A percentile compares a stretch with the other conserved stretches of the same genome.
These are phyloP conservation scores for Erynnis tages DNA, from an alignment of 2,888 invertebrate genomes.

Conservation along the genomic window DNA sequence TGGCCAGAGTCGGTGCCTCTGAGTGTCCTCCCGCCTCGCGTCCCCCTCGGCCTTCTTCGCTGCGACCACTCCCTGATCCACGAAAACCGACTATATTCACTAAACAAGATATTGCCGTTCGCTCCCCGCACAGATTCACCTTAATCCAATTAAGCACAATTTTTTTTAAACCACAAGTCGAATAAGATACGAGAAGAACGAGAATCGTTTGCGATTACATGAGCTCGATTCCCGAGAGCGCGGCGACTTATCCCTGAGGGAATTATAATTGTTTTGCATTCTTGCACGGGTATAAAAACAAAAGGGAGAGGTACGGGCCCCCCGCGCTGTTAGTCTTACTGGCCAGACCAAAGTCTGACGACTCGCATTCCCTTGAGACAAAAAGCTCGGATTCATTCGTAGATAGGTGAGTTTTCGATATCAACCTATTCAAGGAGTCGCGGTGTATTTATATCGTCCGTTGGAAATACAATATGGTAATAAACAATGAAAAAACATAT, in stretches of 20 bases:
- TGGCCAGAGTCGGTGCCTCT: constrained; percentile 69
- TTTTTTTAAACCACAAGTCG: constrained; percentile 64
- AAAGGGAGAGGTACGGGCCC: constrained; percentile 69
- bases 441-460: neutral
- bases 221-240: constrained; percentile 64
- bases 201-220: constrained; percentile 65
- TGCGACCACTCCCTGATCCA: constrained; percentile 51
- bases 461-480: constrained; percentile 18
- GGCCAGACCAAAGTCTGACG: constrained; percentile 77
- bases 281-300: constrained; percentile 79
- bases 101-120: constrained; percentile 34
- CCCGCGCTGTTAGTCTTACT: constrained; percentile 65
- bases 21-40: constrained; percentile 51
- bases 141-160: constrained; percentile 61
- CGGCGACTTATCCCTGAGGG: constrained; percentile 71
- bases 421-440: neutral
- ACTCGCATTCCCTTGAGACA: constrained; percentile 74
- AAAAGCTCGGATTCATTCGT: constrained; percentile 73
- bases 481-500: no score
- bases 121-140: constrained; percentile 37
- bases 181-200: constrained; percentile 62
- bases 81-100: constrained; percentile 17
- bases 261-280: constrained; percentile 82
- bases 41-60: constrained; percentile 39
- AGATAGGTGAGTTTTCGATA: constrained; percentile 38